Base-by-base conservation (phyloP, 1,140 invertebrate genomes). In the Ectropis grisescens region DNA sequence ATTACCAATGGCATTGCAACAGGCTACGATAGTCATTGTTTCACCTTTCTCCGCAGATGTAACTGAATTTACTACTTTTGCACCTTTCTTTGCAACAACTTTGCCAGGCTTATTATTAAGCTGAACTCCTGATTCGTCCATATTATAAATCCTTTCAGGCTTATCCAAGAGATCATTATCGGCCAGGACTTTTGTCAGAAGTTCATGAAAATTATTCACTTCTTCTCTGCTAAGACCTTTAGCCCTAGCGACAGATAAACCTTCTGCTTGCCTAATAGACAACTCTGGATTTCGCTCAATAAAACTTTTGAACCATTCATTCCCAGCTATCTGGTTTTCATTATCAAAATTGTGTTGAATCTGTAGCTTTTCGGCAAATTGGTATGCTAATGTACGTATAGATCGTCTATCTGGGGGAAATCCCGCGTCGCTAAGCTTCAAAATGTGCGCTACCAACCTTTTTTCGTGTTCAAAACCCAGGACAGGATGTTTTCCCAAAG, bases 41-140 rank as follows among this genome's bases (percentile, higher is more conserved):
- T 58, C 57, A 11, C 68, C 56, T 50, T 61, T 76, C 52, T 76
- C 61, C 1, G 12, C 30, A 16, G 50, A 66, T 23, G 69, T 78
- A 9, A 79, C 24, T 29, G 55, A 36, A 33, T 64, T 39, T 2
- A 82, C 67, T 35, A 29, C 40, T 56, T 59, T 67, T 4, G 60
- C 15, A 37, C 60, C 58, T 61, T 74, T 82, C 1, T 16, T 61
- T 9, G 69, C 69, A 29, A 82, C 10, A n/a, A 82, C 61, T 48
- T 70, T 56, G 13, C 54, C 60, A 13, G 60, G 37, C 47, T 59
- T 61, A 47, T 70, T 53, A 9, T 56, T 58, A 0, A 79, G 11
- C 44, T 83, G 71, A 4, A 78, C 28, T 4, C 71, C 74, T n/a
- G 47, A 58, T 47, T 82, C 72, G 37, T 82, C 70, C 34, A 71